These are phyloP conservation scores for Triplophysa rosa DNA, from an alignment of 2,113 vertebrate genomes.

Conservation along the genomic window DNA sequence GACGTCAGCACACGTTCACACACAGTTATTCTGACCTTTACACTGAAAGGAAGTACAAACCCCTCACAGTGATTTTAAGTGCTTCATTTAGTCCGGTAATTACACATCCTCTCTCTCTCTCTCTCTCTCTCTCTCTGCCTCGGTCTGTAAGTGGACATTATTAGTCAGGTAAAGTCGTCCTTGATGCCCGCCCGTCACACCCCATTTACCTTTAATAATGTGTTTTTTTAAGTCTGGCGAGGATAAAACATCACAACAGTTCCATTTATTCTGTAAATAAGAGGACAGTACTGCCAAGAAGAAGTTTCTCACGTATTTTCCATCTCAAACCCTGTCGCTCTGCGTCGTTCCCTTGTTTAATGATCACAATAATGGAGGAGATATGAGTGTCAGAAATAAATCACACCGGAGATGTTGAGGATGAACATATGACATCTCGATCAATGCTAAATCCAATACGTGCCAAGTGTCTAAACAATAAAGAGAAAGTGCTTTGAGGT, in stretches of 20 bases:
- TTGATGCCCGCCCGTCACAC: neutral
- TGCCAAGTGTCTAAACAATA: neutral
- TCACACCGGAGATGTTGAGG: neutral
- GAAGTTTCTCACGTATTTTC: too few species aligned
- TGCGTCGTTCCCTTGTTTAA: neutral
- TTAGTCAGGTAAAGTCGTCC: slow-evolving; percentile 12
- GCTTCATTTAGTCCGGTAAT: neutral
- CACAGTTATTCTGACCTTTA: neutral
- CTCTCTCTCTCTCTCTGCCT: neutral
- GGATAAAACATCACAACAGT: neutral
- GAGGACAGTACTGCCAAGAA: slow-evolving; percentile 12
- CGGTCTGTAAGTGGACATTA: neutral
- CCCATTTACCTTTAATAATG: neutral
- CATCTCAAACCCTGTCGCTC: too few species aligned
- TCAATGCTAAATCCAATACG: neutral
- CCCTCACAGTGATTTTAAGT: neutral
- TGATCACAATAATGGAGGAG: neutral
- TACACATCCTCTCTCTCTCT: neutral
- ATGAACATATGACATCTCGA: neutral
- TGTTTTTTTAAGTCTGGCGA: neutral
- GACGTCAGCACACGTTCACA: neutral
- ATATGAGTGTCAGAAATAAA: slow-evolving; percentile 3
- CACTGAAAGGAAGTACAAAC: neutral
- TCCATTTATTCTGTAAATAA: neutral
- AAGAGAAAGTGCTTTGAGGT: too few species aligned